Conservation (phyloP, 1,140 invertebrate genomes). For the Drosophila malerkotliana region DNA sequence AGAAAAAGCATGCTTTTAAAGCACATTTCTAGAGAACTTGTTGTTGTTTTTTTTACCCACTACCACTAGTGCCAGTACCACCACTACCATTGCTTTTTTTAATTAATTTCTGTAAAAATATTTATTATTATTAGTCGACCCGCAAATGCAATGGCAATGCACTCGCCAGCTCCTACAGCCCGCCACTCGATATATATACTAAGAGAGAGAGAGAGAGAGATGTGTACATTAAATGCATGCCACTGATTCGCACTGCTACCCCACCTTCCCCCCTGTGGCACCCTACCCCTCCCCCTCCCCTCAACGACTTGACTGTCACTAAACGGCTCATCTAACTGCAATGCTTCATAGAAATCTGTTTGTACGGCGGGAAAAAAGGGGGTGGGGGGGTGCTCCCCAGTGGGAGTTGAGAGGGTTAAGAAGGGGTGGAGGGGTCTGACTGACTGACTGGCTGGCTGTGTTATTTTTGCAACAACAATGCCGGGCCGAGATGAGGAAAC, state of each 20-base stretch:
- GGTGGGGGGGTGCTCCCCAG: background rate
- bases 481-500: conserved; percentile 18
- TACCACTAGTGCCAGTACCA: background rate
- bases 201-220: background rate
- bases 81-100: conserved; percentile 41
- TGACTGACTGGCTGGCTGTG: conserved; percentile 30
- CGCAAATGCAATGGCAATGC: conserved; percentile 61
- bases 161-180: conserved; percentile 18
- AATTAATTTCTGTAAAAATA: conserved; percentile 80
- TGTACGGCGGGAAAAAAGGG: conserved; percentile 34
- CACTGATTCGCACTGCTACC: conserved; percentile 38
- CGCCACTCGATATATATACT: conserved; percentile 23
- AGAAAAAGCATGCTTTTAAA: too few relatives aligned
- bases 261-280: background rate
- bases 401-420: conserved; percentile 1
- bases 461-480: conserved; percentile 80
- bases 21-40: background rate
- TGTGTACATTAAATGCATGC: conserved; percentile 39
- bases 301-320: conserved; percentile 76
- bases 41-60: conserved; percentile 5
- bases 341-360: conserved; percentile 83
- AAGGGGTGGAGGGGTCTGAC: conserved; percentile 13
- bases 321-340: conserved; percentile 83
- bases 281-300: conserved; percentile 14
- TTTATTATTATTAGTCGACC: conserved; percentile 78